phyloP scores from a whole-genome alignment of 2,888 invertebrate species.

The Glaucopsyche alexis region DNA sequence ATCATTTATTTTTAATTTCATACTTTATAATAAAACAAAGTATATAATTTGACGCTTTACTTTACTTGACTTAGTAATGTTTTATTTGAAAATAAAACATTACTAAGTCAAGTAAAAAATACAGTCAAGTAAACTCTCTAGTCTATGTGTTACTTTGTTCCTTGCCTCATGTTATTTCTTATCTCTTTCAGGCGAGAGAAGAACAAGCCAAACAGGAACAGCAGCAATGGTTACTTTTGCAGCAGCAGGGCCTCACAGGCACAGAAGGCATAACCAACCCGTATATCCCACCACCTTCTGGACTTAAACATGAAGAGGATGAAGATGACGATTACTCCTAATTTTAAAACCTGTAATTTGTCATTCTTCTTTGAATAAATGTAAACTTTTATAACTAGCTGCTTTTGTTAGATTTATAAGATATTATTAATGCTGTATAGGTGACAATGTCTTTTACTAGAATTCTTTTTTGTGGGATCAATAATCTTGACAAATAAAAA shows the following conservation, averaged over 20 bases:
- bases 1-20: too few species aligned
- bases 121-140: too few species aligned
- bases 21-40: too few species aligned
- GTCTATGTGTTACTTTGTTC: too few species aligned
- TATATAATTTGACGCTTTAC: too few species aligned
- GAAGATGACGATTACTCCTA: constrained; percentile 78
- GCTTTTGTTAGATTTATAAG: neutral
- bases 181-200: constrained; percentile 84
- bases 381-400: neutral
- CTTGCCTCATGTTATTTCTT: neutral
- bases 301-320: constrained; percentile 64
- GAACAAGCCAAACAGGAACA: constrained; percentile 96
- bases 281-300: constrained; percentile 64
- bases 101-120: too few species aligned
- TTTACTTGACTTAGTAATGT: too few species aligned
- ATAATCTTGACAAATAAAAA: too few species aligned
- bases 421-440: neutral
- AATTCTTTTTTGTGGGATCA: too few species aligned
- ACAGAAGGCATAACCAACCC: constrained; percentile 62
- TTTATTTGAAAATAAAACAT: too few species aligned
- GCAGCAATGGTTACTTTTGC: constrained; percentile 94
- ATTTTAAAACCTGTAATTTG: constrained; percentile 9
- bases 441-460: neutral
- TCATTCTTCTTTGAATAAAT: constrained; percentile 7
- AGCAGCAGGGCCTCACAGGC: constrained; percentile 73